phyloP scores from a whole-genome alignment of 2,113 vertebrate genomes.

The Cochlearius cochlearius region DNA sequence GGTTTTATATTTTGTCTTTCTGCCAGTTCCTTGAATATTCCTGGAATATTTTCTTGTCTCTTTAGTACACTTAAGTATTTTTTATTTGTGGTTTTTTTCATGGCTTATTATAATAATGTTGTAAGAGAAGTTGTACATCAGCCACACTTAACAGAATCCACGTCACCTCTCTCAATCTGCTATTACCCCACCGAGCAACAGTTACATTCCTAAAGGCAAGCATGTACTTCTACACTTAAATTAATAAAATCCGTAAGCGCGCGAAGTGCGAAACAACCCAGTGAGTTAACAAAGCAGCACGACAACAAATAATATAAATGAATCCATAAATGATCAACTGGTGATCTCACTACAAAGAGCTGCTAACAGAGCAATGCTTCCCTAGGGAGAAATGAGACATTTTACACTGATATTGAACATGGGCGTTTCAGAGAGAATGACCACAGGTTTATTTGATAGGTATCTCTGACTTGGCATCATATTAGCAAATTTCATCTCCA shows the following conservation, averaged over 20 bases:
- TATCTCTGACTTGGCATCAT: neutral
- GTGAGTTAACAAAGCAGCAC: neutral
- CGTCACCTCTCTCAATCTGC: neutral
- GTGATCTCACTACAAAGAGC: neutral
- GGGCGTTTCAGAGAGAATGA: conserved; percentile 10
- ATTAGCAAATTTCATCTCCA: conserved; percentile 33
- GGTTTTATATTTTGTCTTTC: conserved; percentile 7
- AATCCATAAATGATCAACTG: conserved; percentile 3
- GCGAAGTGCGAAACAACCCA: neutral
- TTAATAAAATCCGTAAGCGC: neutral
- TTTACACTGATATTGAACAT: neutral
- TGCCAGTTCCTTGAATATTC: neutral
- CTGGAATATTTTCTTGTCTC: neutral
- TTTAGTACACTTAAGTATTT: neutral
- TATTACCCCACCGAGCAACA: neutral
- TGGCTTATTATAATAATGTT: neutral
- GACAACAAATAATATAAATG: neutral
- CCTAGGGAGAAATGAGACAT: neutral
- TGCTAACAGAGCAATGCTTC: neutral
- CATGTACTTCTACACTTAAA: neutral
- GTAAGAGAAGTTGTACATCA: neutral
- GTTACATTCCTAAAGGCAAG: neutral
- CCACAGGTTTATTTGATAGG: conserved; percentile 20
- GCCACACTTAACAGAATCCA: neutral
- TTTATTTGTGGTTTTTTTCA: neutral